A percentile compares a stretch with the other conserved stretches of the same genome.
Evolutionary conservation across 92 coral and sea anemone species (phyloP).

Genomic region (Virgularia gustaviana): DNA sequence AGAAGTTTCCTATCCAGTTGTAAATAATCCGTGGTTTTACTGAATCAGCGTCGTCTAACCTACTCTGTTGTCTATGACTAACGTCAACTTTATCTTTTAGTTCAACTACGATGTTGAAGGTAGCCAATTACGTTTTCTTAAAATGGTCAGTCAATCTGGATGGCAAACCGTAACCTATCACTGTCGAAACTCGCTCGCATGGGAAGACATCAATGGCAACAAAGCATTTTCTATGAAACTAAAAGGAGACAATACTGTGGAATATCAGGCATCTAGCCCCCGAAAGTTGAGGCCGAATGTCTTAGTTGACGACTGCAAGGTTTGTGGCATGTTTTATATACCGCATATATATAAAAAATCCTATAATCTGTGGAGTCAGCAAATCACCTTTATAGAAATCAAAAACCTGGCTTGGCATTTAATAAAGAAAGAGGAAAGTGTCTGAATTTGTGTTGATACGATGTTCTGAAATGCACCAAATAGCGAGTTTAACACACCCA

Average conservation of each 20-base stretch:
- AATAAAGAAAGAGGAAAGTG: neutral
- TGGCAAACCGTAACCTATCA: conserved; percentile 86
- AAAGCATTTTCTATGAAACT: conserved; percentile 67
- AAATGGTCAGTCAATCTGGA: conserved; percentile 81
- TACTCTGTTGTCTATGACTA: neutral
- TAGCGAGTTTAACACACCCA: no score
- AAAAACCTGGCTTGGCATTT: neutral
- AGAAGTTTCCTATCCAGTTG: no score
- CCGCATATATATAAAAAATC: neutral
- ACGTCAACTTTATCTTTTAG: conserved; percentile 31
- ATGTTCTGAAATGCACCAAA: no score
- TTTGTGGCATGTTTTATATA: conserved; percentile 2
- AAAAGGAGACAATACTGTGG: conserved; percentile 83
- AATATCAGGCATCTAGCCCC: conserved; percentile 74
- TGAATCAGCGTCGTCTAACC: no score
- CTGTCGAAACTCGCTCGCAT: conserved; percentile 87
- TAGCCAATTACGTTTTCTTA: conserved; percentile 73
- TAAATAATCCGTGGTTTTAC: no score
- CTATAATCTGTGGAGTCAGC: neutral
- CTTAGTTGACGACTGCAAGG: conserved; percentile 77
- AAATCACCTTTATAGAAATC: neutral
- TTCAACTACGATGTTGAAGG: conserved; percentile 69
- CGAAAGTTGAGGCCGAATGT: conserved; percentile 79
- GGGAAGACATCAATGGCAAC: conserved; percentile 65
- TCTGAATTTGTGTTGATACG: no score